Conservation (phyloP, 2,888 invertebrate species). For the Campoplex nolae region DNA sequence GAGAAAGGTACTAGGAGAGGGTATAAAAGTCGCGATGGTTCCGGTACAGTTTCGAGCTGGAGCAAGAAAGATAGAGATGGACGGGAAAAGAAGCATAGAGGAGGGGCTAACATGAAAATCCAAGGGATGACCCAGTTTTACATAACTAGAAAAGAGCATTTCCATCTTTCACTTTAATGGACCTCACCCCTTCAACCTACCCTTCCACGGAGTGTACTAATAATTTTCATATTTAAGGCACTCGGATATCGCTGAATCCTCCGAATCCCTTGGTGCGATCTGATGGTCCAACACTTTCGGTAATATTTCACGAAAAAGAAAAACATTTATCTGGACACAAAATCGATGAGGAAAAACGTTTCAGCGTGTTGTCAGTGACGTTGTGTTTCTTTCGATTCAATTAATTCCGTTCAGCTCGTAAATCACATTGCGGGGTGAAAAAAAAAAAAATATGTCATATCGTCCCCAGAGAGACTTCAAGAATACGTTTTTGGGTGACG, state of each 20-base stretch:
- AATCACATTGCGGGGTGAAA: neutral
- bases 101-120: conserved; percentile 62
- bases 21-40: conserved; percentile 45
- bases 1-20: conserved; percentile 42
- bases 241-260: conserved; percentile 30
- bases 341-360: neutral
- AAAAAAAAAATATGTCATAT: conserved; percentile 18
- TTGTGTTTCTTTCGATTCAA: neutral
- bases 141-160: conserved; percentile 64
- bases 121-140: conserved; percentile 68
- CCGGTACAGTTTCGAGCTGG: conserved; percentile 46
- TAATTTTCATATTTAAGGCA: conserved; percentile 45
- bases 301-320: conserved; percentile 10
- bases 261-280: neutral
- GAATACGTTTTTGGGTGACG: conserved; percentile 18
- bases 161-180: conserved; percentile 68
- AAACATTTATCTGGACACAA: neutral
- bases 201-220: conserved; percentile 58
- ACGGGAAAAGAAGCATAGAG: conserved; percentile 24
- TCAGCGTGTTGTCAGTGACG: neutral
- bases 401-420: conserved; percentile 2
- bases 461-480: conserved; percentile 2
- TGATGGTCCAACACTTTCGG: neutral
- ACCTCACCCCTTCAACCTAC: conserved; percentile 15
- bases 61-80: conserved; percentile 31